Conservation (phyloP, 2,888 invertebrate species). For the Chymomyza procnemis region DNA sequence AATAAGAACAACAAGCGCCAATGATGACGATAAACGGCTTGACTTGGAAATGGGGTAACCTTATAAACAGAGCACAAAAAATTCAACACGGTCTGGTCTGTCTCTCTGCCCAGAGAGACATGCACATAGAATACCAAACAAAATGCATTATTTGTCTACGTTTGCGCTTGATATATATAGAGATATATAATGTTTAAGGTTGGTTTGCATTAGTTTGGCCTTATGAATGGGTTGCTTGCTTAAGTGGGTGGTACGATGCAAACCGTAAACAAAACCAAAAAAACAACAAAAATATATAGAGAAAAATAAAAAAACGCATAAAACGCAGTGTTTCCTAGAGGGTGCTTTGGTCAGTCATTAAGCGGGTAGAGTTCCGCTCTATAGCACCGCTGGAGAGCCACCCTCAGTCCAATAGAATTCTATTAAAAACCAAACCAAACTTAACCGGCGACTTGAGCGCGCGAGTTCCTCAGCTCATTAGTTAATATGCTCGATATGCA, state of each 20-base stretch:
- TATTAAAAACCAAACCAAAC: conserved; percentile 18
- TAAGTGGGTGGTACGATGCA: background rate
- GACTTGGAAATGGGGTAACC: conserved; percentile 47
- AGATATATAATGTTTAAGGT: conserved; percentile 25
- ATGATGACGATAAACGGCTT: conserved; percentile 3
- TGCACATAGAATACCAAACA: background rate
- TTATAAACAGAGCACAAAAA: conserved; percentile 32
- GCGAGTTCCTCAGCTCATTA: conserved; percentile 63
- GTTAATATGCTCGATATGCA: conserved; percentile 46
- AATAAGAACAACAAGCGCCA: background rate
- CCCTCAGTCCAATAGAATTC: conserved; percentile 26
- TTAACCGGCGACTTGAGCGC: background rate
- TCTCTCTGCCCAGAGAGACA: background rate
- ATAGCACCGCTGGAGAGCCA: conserved; percentile 13
- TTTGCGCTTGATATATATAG: conserved; percentile 13
- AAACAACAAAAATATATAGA: no score
- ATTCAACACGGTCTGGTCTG: conserved; percentile 18
- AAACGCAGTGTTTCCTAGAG: conserved; percentile 17
- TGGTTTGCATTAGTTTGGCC: conserved; percentile 10
- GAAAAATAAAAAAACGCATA: background rate
- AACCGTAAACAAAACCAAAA: no score
- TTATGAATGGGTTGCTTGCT: background rate
- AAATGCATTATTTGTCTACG: conserved; percentile 6
- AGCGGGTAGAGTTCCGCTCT: background rate
- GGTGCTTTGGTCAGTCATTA: conserved; percentile 30